Percentiles rank a stretch among this genome's conserved stretches.
These are phyloP conservation scores for Trogon melanurus DNA, from an alignment of 2,113 vertebrate genomes.

Conservation along the genomic window DNA sequence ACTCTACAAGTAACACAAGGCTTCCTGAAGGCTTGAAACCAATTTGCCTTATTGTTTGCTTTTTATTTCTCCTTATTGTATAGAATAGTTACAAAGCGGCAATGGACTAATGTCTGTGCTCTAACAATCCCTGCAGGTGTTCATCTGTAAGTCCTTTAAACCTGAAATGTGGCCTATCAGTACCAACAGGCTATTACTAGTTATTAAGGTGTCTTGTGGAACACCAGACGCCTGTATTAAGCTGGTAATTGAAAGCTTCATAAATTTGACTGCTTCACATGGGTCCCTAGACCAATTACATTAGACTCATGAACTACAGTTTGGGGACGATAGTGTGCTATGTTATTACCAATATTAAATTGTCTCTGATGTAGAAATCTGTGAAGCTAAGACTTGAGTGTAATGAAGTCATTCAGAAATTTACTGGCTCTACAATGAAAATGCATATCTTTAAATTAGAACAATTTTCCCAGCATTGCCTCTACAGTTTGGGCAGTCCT, in stretches of 20 bases:
- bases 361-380: background rate
- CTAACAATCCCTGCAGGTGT: background rate
- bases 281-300: constrained; percentile 7
- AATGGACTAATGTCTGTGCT: background rate
- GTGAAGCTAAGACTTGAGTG: background rate
- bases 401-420: constrained; percentile 23
- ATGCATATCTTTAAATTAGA: background rate
- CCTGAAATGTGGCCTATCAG: background rate
- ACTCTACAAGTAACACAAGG: background rate
- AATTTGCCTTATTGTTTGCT: constrained; percentile 23
- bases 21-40: background rate
- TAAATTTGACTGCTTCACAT: background rate
- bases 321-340: background rate
- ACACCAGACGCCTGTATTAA: background rate
- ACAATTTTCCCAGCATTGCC: background rate
- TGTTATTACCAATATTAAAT: constrained; percentile 28
- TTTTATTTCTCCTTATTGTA: constrained; percentile 22
- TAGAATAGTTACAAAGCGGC: background rate
- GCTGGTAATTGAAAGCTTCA: constrained; percentile 30
- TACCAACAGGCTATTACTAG: background rate
- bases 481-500: background rate
- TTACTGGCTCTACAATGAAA: background rate
- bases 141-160: background rate
- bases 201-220: constrained; percentile 33
- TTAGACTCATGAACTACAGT: background rate